A percentile compares a stretch with the other conserved stretches of the same genome.
phyloP scores from a whole-genome alignment of 2,113 vertebrate species.

The Ptilonorhynchus violaceus region DNA sequence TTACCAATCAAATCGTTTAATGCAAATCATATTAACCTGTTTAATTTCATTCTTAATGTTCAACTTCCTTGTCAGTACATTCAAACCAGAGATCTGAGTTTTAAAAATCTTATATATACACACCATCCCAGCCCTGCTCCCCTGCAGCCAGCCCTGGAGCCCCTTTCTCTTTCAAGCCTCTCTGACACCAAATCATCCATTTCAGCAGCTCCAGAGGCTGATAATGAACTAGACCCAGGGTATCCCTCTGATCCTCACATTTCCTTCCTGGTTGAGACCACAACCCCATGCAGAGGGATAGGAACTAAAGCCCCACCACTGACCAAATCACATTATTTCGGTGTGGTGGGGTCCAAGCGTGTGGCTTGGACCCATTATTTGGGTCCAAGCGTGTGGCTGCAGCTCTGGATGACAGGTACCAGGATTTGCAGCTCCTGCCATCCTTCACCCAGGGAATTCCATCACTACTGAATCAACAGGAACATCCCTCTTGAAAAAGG shows the following conservation, averaged over 20 bases:
- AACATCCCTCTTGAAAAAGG: neutral
- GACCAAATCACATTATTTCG: rapidly evolving
- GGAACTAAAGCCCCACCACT: neutral
- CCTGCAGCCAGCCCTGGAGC: neutral
- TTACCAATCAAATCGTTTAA: neutral
- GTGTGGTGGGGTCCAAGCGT: neutral
- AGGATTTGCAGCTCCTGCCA: neutral
- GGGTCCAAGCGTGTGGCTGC: neutral
- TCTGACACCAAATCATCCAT: neutral
- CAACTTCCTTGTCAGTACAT: neutral
- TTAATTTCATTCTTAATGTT: neutral
- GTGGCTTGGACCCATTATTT: too few species aligned
- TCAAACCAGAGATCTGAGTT: neutral
- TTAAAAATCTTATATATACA: neutral
- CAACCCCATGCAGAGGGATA: neutral
- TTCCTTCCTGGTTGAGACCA: neutral
- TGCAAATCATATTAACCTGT: neutral
- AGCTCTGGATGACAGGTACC: neutral
- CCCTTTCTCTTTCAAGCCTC: neutral
- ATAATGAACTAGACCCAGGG: neutral
- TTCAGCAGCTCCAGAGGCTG: neutral
- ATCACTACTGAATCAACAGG: neutral
- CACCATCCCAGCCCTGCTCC: neutral
- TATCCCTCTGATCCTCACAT: neutral
- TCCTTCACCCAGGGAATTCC: neutral